Percentiles rank a stretch among this genome's conserved stretches.
phyloP scores from a whole-genome alignment of 92 coral and sea anemone genomes.

The Blastomussa wellsi region DNA sequence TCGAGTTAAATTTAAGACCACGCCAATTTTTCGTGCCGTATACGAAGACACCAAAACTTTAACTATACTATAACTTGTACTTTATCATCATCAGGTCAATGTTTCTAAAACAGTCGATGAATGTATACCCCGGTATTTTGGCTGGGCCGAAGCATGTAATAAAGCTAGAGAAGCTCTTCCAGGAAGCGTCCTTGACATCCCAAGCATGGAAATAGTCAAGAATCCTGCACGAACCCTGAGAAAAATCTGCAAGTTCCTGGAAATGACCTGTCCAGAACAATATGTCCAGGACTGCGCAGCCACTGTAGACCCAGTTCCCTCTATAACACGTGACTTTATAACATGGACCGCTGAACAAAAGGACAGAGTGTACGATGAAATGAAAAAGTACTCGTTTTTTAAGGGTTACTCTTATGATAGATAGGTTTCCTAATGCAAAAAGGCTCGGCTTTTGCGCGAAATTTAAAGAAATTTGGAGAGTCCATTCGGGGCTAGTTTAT shows the following conservation, averaged over 20 bases:
- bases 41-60: too few relatives aligned
- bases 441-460: not conserved
- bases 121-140: not conserved
- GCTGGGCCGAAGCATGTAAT: constrained; percentile 17
- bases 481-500: too few relatives aligned
- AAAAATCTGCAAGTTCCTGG: constrained; percentile 22
- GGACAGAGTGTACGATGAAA: not conserved
- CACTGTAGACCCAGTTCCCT: constrained; percentile 31
- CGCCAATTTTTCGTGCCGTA: too few relatives aligned
- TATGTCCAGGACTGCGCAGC: constrained; percentile 34
- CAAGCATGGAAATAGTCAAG: constrained; percentile 26
- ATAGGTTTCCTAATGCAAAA: not conserved
- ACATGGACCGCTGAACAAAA: constrained; percentile 29
- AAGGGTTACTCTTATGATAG: constrained; percentile 11
- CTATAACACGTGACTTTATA: constrained; percentile 16
- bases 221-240: constrained; percentile 6
- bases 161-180: constrained; percentile 6
- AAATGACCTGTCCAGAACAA: constrained; percentile 16
- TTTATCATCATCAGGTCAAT: not conserved
- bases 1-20: too few relatives aligned
- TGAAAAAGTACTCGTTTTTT: constrained; percentile 16
- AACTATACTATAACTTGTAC: too few relatives aligned
- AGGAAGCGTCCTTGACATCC: not conserved
- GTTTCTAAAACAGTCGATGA: not conserved
- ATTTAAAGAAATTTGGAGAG: not conserved